Base-by-base conservation (phyloP, 2,888 invertebrate genomes). In the Philonicus albiceps region DNA sequence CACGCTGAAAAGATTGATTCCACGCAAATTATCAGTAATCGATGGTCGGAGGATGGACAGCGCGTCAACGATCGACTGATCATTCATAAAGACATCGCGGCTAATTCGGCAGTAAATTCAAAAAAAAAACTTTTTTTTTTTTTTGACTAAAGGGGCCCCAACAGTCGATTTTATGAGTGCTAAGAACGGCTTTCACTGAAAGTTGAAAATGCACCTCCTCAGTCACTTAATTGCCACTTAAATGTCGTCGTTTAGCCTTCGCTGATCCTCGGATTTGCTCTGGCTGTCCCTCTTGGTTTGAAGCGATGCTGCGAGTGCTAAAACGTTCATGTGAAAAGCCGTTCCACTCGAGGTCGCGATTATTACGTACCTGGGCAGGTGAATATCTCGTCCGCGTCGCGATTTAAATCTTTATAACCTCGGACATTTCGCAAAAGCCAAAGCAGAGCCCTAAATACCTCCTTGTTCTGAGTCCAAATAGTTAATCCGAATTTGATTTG, bases 401-500 rank as follows among this genome's bases (percentile, higher is more conserved):
- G 76, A 76, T 76, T 34, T 76, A 76, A 76, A 76, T 76, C 76
- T 76, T 76, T 76, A 76, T 40, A 76, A 76, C 76, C 37, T 34
- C 43, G 40, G 43, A 43, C 76, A 76, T 76, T 76, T 76, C 76
- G 76, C 37, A 76, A 76, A 76, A 37, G 31, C 64, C 64, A 8
- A 13, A n/a, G 22, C 19, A 76, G 19, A 76, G 76, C 76, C 76
- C 76, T 76, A 76, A 76, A 76, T 76, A 43, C 76, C 76, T 34
- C 37, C 76, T 76, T 76, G 76, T 76, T 76, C 76, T 76, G 81
- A 64, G 22, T 64, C 81, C 31, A 55, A 81, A 81, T 55, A 81
- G 81, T 81, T 55, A 81, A 81, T 81, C 81, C 81, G 81, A 75
- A 86, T 86, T 86, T 86, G 86, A 86, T 86, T 86, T 78, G 86